Conservation (phyloP, 2,888 invertebrate genomes). For the Teleogryllus oceanicus region DNA sequence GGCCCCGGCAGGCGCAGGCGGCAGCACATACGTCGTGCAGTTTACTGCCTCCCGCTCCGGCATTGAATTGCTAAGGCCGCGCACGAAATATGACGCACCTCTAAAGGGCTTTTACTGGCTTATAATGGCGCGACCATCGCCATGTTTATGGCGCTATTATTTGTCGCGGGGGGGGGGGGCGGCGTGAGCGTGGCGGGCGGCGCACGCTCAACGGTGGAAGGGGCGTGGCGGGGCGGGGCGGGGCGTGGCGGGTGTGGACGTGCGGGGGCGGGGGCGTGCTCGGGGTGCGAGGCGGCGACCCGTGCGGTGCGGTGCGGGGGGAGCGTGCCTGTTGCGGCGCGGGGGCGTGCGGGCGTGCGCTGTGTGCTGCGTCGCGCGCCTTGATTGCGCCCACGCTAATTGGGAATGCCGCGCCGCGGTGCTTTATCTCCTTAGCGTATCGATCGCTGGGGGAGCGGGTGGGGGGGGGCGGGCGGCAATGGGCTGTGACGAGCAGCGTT, state of each 20-base stretch:
- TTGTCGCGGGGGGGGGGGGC: background rate
- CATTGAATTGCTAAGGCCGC: constrained; percentile 18
- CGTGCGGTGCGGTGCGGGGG: background rate
- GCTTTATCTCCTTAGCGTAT: background rate
- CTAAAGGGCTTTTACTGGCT: constrained; percentile 18
- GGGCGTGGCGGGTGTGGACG: background rate
- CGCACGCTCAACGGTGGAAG: background rate
- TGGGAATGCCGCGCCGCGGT: background rate
- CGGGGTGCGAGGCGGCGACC: background rate
- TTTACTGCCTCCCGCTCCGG: background rate
- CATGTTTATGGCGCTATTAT: constrained; percentile 18
- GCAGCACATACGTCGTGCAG: background rate
- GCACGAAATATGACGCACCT: constrained; percentile 18
- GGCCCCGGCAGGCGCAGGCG: background rate
- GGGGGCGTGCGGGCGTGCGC: no score
- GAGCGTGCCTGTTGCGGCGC: background rate
- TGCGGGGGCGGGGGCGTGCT: background rate
- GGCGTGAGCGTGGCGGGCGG: background rate
- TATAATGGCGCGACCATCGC: constrained; percentile 4
- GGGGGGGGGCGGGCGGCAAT: background rate
- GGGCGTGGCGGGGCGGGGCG: background rate
- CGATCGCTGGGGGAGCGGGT: background rate
- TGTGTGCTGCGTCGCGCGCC: background rate
- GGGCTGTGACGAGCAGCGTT: background rate
- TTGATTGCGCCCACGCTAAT: background rate